phyloP scores from a whole-genome alignment of 2,113 vertebrate genomes.

The Acanthochromis polyacanthus region DNA sequence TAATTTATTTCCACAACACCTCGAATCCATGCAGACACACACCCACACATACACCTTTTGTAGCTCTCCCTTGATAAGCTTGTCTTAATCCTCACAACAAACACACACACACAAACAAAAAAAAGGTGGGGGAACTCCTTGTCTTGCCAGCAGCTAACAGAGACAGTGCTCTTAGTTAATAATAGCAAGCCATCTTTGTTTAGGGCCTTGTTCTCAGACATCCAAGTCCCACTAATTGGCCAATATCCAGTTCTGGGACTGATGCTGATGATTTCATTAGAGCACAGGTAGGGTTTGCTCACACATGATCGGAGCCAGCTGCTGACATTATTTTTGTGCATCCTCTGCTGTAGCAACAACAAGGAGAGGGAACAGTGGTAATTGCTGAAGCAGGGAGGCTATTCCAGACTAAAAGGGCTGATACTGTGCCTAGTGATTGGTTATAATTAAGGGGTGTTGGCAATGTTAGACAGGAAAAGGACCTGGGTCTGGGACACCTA shows the following conservation, averaged over 20 bases:
- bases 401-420: neutral
- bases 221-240: slow-evolving; percentile 44
- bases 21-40: slow-evolving; percentile 1
- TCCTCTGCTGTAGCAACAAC: slow-evolving; percentile 16
- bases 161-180: slow-evolving; percentile 71
- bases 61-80: slow-evolving; percentile 50
- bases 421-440: neutral
- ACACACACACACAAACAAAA: neutral
- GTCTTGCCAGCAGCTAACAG: slow-evolving; percentile 55
- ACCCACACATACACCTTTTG: slow-evolving; percentile 37
- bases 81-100: slow-evolving; percentile 58
- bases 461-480: neutral
- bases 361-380: slow-evolving; percentile 12
- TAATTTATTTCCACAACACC: slow-evolving; percentile 31
- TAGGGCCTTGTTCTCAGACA: slow-evolving; percentile 54
- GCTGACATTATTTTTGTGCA: slow-evolving; percentile 32
- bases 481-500: too few species aligned
- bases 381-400: neutral
- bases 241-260: slow-evolving; percentile 46
- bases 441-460: too few species aligned
- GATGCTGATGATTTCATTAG: slow-evolving; percentile 57
- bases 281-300: slow-evolving; percentile 18
- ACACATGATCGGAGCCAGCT: neutral
- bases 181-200: slow-evolving; percentile 72
- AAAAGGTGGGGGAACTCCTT: slow-evolving; percentile 53